phyloP scores from a whole-genome alignment of 2,888 invertebrate species.

The Drosophila paucipuncta region DNA sequence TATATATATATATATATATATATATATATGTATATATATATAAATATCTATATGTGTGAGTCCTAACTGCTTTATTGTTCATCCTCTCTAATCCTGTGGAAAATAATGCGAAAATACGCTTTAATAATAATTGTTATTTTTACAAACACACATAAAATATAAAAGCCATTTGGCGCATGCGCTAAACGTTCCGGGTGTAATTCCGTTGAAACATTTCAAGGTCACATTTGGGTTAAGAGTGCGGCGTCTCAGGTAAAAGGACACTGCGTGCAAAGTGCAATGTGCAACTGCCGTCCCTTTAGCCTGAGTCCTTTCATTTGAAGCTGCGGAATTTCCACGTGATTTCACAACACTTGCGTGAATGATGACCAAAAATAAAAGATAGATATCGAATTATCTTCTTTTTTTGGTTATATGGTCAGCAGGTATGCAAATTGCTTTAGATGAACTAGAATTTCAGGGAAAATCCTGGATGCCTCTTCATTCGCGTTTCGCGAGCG shows the following conservation, averaged over 20 bases:
- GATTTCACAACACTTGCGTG: conserved; percentile 73
- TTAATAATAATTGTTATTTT: conserved; percentile 81
- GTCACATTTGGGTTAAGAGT: conserved; percentile 69
- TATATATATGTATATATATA: conserved; percentile 1
- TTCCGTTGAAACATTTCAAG: conserved; percentile 75
- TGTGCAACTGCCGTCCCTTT: conserved; percentile 30
- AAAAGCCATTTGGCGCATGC: conserved; percentile 81
- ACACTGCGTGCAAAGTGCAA: conserved; percentile 12
- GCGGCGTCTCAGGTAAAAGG: conserved; percentile 63
- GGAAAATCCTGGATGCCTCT: conserved; percentile 66
- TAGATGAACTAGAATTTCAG: conserved; percentile 64
- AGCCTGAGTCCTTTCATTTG: conserved; percentile 62
- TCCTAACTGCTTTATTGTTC: conserved; percentile 74
- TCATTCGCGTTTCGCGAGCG: conserved; percentile 71
- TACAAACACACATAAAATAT: conserved; percentile 67
- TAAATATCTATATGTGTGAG: conserved; percentile 2
- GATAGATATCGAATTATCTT: conserved; percentile 13
- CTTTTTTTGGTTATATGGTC: conserved; percentile 14
- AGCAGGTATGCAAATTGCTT: conserved; percentile 70
- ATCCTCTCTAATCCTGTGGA: conserved; percentile 76
- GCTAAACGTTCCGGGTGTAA: conserved; percentile 72
- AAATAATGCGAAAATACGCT: conserved; percentile 80
- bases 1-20: conserved; percentile 8
- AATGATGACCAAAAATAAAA: conserved; percentile 58
- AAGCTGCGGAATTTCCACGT: conserved; percentile 75